phyloP scores from a whole-genome alignment of 2,888 invertebrate species.

The Agapostemon virescens region DNA sequence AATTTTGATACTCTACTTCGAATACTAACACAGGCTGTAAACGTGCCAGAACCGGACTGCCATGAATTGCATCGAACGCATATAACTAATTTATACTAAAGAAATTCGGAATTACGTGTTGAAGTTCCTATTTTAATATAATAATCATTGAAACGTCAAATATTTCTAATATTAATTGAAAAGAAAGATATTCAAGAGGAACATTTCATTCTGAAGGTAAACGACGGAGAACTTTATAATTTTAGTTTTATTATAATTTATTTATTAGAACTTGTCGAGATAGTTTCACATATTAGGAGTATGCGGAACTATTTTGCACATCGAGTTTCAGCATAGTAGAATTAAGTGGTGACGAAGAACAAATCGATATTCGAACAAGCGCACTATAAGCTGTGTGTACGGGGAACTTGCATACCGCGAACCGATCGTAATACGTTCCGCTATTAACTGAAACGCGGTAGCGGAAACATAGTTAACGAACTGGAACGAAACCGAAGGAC shows the following conservation, averaged over 20 bases:
- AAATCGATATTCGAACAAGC: slow-evolving; percentile 11
- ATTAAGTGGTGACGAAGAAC: background rate
- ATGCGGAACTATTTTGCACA: background rate
- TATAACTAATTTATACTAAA: too few species aligned
- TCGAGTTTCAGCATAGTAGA: background rate
- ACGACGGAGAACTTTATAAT: too few species aligned
- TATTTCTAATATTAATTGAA: too few species aligned
- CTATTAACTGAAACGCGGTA: background rate
- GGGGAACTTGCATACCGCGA: background rate
- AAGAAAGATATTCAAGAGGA: too few species aligned
- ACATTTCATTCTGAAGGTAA: too few species aligned
- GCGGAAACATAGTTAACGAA: slow-evolving; percentile 21
- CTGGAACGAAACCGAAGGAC: background rate
- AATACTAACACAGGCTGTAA: slow-evolving; percentile 3
- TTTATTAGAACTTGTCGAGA: background rate
- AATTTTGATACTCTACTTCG: slow-evolving; percentile 44
- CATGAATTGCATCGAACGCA: background rate
- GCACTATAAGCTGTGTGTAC: background rate
- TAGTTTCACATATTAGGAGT: background rate
- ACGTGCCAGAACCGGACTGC: background rate
- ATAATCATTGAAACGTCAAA: too few species aligned
- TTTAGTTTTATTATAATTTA: too few species aligned
- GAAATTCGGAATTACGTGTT: too few species aligned
- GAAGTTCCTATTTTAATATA: too few species aligned
- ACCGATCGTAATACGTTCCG: background rate